phyloP scores from a whole-genome alignment of 1,140 invertebrate genomes.

The Parapsyche elsis region DNA sequence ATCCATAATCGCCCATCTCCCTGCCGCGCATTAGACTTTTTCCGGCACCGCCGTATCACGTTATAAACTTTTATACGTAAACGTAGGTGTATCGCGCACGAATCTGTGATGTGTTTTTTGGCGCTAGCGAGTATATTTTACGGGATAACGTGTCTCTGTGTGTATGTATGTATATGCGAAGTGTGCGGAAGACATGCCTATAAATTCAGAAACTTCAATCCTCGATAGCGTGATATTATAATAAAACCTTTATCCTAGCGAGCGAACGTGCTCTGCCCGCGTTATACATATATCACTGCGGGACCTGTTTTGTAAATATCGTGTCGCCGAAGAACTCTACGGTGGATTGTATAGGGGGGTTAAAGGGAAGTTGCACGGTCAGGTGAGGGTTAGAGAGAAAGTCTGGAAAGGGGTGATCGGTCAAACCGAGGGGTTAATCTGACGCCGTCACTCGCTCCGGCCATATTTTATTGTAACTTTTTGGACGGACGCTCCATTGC shows the following conservation, averaged over 20 bases:
- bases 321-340: neutral
- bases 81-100: neutral
- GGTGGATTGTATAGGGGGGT: neutral
- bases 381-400: constrained; percentile 12
- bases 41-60: too few species aligned
- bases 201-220: constrained; percentile 53
- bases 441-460: constrained; percentile 25
- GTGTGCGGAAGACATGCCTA: constrained; percentile 21
- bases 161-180: neutral
- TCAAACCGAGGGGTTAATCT: constrained; percentile 52
- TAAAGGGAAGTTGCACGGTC: neutral
- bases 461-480: constrained; percentile 44
- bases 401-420: constrained; percentile 33
- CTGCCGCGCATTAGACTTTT: too few species aligned
- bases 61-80: too few species aligned
- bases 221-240: constrained; percentile 53
- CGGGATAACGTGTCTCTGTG: neutral
- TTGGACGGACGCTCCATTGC: neutral
- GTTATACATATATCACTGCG: constrained; percentile 20
- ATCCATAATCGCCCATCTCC: too few species aligned
- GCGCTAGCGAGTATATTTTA: neutral
- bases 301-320: constrained; percentile 51
- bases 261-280: neutral
- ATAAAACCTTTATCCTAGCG: constrained; percentile 50
- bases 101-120: neutral